phyloP scores from a whole-genome alignment of 2,113 vertebrate genomes.

The Polypterus senegalus region DNA sequence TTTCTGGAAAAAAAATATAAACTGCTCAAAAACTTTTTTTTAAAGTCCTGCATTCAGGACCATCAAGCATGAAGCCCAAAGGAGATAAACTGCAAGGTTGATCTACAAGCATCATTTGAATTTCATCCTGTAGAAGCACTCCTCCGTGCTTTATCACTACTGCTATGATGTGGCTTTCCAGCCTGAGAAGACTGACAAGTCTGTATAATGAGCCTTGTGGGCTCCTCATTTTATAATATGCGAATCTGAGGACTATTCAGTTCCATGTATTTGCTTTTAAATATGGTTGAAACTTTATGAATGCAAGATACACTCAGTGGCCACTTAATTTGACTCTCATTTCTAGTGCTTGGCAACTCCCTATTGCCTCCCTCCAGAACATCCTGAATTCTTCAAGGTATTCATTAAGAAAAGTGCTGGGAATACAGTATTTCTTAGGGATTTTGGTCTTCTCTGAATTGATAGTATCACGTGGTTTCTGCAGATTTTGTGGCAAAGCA shows the following conservation, averaged over 20 bases:
- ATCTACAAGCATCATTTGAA: not conserved
- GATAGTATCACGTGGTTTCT: too few relatives aligned
- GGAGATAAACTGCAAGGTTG: not conserved
- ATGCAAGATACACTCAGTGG: not conserved
- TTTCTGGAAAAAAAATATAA: not conserved
- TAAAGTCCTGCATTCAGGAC: constrained; percentile 3
- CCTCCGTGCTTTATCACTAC: not conserved
- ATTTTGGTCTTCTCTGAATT: too few relatives aligned
- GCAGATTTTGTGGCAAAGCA: too few relatives aligned
- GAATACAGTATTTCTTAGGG: too few relatives aligned
- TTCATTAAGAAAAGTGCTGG: too few relatives aligned
- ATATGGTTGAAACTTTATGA: not conserved
- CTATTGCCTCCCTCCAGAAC: too few relatives aligned
- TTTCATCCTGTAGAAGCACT: constrained; percentile 1
- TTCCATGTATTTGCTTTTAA: not conserved
- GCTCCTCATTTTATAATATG: constrained; percentile 2
- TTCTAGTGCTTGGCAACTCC: too few relatives aligned
- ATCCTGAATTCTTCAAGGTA: too few relatives aligned
- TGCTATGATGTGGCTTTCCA: constrained; percentile 1
- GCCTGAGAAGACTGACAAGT: constrained; percentile 2
- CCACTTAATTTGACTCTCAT: too few relatives aligned
- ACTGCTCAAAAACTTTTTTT: not conserved
- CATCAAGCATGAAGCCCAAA: not conserved
- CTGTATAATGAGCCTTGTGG: not conserved
- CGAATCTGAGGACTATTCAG: not conserved